A percentile compares a stretch with the other conserved stretches of the same genome.
phyloP scores from a whole-genome alignment of 2,113 vertebrate genomes.

The Vimba vimba region DNA sequence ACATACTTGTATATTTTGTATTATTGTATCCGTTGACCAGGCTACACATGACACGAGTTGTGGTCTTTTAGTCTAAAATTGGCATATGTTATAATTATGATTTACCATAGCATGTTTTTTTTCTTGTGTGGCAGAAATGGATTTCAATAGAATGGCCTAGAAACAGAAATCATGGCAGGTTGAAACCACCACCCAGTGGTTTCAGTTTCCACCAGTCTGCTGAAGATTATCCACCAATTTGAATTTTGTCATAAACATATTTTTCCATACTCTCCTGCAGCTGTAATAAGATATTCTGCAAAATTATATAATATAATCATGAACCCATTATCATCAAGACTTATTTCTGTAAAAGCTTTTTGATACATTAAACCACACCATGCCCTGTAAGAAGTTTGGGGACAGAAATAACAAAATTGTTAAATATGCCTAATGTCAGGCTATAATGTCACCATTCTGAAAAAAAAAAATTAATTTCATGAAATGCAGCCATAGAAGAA shows the following conservation, averaged over 20 bases:
- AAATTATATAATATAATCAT: not conserved
- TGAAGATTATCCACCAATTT: not conserved
- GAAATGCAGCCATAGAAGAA: not conserved
- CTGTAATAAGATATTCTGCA: not conserved
- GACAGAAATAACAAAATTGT: not conserved
- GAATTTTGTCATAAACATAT: not conserved
- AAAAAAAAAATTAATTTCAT: not conserved
- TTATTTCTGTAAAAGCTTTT: conserved; percentile 25
- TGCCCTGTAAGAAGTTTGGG: not conserved
- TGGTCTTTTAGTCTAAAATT: no score
- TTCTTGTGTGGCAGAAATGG: not conserved
- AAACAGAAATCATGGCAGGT: not conserved
- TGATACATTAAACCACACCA: not conserved
- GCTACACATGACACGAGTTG: no score
- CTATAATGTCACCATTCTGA: conserved; percentile 2
- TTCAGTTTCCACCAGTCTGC: not conserved
- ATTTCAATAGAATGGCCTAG: not conserved
- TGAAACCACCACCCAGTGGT: not conserved
- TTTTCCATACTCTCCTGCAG: not conserved
- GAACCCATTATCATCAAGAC: conserved; percentile 8
- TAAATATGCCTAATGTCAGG: not conserved
- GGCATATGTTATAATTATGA: not conserved
- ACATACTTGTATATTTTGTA: no score
- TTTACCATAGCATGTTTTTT: not conserved
- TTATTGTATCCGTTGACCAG: no score